Conservation (phyloP, 1,140 invertebrate genomes). For the Agraylea sexmaculata region DNA sequence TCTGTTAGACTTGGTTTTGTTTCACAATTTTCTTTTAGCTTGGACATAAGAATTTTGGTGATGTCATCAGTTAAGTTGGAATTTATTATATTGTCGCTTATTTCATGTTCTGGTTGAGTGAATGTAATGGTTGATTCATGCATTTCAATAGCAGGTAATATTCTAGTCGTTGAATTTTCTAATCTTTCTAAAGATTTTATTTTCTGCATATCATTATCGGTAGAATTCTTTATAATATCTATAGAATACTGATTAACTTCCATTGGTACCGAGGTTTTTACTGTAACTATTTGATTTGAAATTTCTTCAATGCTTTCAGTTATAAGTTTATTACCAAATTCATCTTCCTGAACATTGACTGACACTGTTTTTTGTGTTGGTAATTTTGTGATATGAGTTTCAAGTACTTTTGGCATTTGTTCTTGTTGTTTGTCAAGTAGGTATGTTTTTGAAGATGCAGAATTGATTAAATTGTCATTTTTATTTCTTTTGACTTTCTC, state of each 20-base stretch:
- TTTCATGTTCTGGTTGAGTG: constrained; percentile 31
- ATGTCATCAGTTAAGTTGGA: constrained; percentile 32
- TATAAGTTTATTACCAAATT: constrained; percentile 38
- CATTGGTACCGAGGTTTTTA: constrained; percentile 31
- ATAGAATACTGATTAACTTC: constrained; percentile 38
- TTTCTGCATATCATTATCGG: constrained; percentile 27
- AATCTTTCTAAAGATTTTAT: constrained; percentile 33
- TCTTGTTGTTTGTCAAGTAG: constrained; percentile 1
- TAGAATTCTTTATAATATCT: constrained; percentile 31
- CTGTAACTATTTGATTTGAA: constrained; percentile 31
- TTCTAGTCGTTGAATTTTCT: constrained; percentile 31
- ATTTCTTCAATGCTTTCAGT: constrained; percentile 38
- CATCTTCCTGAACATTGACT: constrained; percentile 37
- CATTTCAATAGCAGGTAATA: constrained; percentile 34
- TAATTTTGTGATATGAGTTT: constrained; percentile 17
- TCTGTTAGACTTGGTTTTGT: constrained; percentile 29
- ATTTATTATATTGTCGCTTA: constrained; percentile 39
- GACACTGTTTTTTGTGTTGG: constrained; percentile 38
- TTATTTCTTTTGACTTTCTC: constrained; percentile 12
- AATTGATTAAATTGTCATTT: no score
- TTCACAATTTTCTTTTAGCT: constrained; percentile 35
- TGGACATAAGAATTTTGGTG: constrained; percentile 34
- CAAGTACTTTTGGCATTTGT: constrained; percentile 4
- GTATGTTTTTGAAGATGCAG: no score
- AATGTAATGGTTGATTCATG: constrained; percentile 38